Percentiles rank a stretch among this genome's conserved stretches.
phyloP scores from a whole-genome alignment of 2,797 vertebrate genomes.

The Acomys russatus region DNA sequence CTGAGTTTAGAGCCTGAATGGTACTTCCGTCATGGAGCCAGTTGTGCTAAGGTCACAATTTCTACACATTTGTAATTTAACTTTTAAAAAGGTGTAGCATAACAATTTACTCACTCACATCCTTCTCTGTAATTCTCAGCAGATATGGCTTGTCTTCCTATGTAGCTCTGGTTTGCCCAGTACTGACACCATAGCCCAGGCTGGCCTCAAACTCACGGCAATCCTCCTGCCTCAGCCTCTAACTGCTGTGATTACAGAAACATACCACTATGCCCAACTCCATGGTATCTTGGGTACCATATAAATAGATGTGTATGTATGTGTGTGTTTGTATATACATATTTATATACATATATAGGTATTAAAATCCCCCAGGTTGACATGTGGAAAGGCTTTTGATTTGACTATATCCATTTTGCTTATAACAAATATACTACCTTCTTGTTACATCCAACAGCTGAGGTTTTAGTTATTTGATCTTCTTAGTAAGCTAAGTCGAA shows the following conservation, averaged over 20 bases:
- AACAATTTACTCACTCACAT: neutral
- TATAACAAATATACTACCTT: conserved; percentile 25
- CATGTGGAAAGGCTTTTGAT: conserved; percentile 40
- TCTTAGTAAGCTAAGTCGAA: conserved; percentile 47
- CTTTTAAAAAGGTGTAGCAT: neutral
- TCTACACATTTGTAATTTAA: no score
- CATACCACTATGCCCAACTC: neutral
- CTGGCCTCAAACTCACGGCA: neutral
- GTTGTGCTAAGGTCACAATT: neutral
- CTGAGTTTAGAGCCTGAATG: neutral
- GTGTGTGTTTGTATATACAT: neutral
- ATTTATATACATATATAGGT: no score
- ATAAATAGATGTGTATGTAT: neutral
- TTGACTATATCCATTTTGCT: conserved; percentile 41
- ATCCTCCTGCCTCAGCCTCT: neutral
- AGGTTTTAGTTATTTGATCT: conserved; percentile 44
- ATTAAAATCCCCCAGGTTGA: neutral
- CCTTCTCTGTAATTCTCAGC: conserved; percentile 31
- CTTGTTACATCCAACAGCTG: conserved; percentile 31
- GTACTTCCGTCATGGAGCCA: neutral
- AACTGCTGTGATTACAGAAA: neutral
- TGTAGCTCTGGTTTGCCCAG: neutral
- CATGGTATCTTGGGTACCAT: conserved; percentile 15
- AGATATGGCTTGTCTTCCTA: neutral
- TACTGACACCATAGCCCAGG: neutral